phyloP scores from a whole-genome alignment of 2,113 vertebrate genomes.

The Egretta garzetta region DNA sequence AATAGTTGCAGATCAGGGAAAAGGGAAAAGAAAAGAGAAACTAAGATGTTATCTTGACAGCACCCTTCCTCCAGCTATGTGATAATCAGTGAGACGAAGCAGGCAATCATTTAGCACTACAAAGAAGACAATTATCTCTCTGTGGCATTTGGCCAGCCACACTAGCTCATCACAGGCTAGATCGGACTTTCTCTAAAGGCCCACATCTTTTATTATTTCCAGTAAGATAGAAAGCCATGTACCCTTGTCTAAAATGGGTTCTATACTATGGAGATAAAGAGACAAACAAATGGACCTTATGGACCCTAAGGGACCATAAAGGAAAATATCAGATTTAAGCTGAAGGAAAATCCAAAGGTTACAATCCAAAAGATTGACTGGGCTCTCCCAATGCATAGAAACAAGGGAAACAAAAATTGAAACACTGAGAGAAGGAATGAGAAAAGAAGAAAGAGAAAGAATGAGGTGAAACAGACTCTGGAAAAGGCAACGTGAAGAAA shows the following conservation, averaged over 20 bases:
- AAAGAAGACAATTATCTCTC: not conserved
- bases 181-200: not conserved
- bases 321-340: not conserved
- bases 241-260: not conserved
- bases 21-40: not conserved
- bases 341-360: not conserved
- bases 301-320: not conserved
- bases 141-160: not conserved
- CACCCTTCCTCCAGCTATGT: not conserved
- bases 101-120: not conserved
- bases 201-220: not conserved
- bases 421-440: not conserved
- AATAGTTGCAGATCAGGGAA: not conserved
- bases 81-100: not conserved
- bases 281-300: not conserved
- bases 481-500: not conserved
- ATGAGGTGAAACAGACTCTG: not conserved
- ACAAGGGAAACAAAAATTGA: not conserved
- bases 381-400: not conserved
- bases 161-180: not conserved
- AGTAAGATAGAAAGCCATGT: not conserved
- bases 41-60: not conserved
- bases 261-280: not conserved
- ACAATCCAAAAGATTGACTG: not conserved
- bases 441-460: not conserved